Base-by-base conservation (phyloP, 2,113 vertebrate genomes). In the Cnemophilus loriae region DNA sequence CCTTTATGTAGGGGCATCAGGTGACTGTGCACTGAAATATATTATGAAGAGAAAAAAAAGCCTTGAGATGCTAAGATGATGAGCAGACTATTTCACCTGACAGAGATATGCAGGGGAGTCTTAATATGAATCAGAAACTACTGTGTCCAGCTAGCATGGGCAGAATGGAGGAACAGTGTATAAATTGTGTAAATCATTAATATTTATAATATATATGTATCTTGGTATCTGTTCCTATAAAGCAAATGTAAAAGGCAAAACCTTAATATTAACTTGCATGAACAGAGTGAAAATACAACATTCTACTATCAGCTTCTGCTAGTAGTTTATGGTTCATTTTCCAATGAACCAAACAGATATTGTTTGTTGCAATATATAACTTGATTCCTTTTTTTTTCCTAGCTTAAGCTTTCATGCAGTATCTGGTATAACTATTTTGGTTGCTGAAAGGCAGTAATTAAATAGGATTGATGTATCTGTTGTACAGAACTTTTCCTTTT, bases 381-480 rank as follows among this genome's bases (percentile, higher is more conserved):
- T 68, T 7, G 3, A 52, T 52, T 44, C 9, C 5, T n/a, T 39
- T 49, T 60, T 57, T 47, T 8, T 2, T 16, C 13, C 18, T 21
- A 49, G 8, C 7, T 65, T 67, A 47, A 50, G 8, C 22, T 86
- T 77, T 28, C 27, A 56, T 28, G 37, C 6, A 28, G 39, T 89
- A 74, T 41, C 46, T 80, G 60, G 19, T 27, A 64, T 22, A 37
- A 39, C 14, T 69, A 20, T 83, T 85, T 88, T 70, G 18, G 16
- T 20, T 71, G 44, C 68, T 78, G 64, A 95, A 93, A 81, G 64
- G 69, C 80, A 92, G 24, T 69, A 83, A 83, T 94, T 83, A 95
- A 87, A 41, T 69, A 83, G 57, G 35, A 74, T 71, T 76, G 23
- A 52, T 76, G 33, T 77, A 71, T 68, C 47, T 60, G 37, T 70